Percentiles rank a stretch among this genome's conserved stretches.
Evolutionary conservation across 2,888 invertebrate species (phyloP).

Genomic region (Orthosia incerta): DNA sequence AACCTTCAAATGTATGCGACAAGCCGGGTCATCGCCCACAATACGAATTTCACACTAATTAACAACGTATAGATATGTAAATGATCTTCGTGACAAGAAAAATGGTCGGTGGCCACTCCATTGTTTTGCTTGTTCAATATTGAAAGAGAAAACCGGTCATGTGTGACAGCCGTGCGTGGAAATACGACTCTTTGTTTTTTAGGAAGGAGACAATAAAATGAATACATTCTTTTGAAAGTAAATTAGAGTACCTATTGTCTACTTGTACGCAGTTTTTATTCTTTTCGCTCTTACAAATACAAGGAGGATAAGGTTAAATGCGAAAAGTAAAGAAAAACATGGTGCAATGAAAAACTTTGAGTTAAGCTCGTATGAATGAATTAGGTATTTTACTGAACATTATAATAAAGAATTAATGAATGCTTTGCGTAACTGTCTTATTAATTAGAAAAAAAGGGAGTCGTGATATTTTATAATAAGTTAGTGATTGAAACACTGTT

Average conservation of each 20-base stretch:
- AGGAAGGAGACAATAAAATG: not conserved
- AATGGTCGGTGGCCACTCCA: conserved; percentile 8
- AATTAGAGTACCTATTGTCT: not conserved
- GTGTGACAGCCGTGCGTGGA: conserved; percentile 7
- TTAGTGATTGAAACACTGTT: not conserved
- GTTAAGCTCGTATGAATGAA: no score
- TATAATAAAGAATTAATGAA: not conserved
- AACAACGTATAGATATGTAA: conserved; percentile 47
- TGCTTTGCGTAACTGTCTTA: not conserved
- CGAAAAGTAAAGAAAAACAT: not conserved
- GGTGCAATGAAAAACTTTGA: no score
- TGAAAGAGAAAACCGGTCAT: conserved; percentile 47
- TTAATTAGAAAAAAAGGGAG: not conserved
- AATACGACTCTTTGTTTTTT: conserved; percentile 17
- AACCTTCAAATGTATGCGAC: conserved; percentile 38
- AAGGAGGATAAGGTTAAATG: not conserved
- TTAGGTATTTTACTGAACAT: no score
- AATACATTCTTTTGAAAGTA: not conserved
- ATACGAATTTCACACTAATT: conserved; percentile 53
- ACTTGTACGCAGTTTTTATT: not conserved
- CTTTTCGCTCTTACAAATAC: no score
- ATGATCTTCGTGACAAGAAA: conserved; percentile 52
- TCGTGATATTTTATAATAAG: not conserved
- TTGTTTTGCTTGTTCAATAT: conserved; percentile 42
- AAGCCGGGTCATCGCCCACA: conserved; percentile 35